A percentile compares a stretch with the other conserved stretches of the same genome.
Conservation (phyloP, 2,888 invertebrate species). For the Heliconius hortense region DNA sequence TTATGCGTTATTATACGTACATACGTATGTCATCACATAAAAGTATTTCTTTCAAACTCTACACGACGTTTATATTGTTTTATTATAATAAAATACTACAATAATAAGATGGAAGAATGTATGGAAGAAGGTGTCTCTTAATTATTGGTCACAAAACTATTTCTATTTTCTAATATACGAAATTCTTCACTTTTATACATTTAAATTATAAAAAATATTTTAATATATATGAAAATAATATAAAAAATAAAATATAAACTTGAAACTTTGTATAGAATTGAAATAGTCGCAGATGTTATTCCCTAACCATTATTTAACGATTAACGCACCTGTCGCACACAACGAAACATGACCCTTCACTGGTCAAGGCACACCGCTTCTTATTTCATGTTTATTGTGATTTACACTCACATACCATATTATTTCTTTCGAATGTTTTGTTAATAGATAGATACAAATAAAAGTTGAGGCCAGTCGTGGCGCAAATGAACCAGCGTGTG, state of each 20-base stretch:
- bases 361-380: conserved; percentile 59
- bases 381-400: conserved; percentile 32
- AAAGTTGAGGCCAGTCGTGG: no score
- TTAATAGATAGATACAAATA: neutral
- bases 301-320: conserved; percentile 38
- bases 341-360: conserved; percentile 62
- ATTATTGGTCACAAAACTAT: no score
- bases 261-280: neutral
- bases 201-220: neutral
- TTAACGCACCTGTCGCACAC: conserved; percentile 44
- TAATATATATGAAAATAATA: neutral
- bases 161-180: no score
- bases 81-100: no score
- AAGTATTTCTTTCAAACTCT: no score
- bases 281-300: conserved; percentile 32
- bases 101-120: no score
- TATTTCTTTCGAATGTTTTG: neutral
- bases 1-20: neutral
- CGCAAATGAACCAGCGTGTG: neutral
- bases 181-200: neutral
- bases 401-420: conserved; percentile 15
- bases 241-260: neutral
- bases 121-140: no score
- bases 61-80: no score
- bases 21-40: no score